Evolutionary conservation across 1,140 invertebrate genomes (phyloP).

Genomic region (Lysiphlebus fabarum): DNA sequence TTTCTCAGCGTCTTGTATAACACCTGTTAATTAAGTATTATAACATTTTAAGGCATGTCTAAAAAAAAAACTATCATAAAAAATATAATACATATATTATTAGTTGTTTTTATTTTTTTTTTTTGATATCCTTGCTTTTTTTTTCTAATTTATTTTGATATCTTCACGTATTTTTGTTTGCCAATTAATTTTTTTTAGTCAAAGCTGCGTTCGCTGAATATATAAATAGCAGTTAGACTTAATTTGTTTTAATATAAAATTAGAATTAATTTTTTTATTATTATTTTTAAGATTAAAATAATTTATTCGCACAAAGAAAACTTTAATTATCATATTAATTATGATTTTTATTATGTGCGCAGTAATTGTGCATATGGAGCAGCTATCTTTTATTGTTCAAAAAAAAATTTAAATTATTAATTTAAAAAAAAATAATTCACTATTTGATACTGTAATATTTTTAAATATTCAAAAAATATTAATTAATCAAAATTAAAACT

Average conservation of each 20-base stretch:
- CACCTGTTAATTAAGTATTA: slow-evolving; percentile 57
- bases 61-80: slow-evolving; percentile 39
- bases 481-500: slow-evolving; percentile 28
- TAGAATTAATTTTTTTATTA: slow-evolving; percentile 29
- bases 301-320: slow-evolving; percentile 22
- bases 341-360: slow-evolving; percentile 43
- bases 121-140: slow-evolving; percentile 40
- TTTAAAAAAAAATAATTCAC: too few species aligned
- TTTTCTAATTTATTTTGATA: slow-evolving; percentile 7
- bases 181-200: slow-evolving; percentile 49
- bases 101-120: slow-evolving; percentile 37
- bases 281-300: slow-evolving; percentile 23
- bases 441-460: background rate
- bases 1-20: slow-evolving; percentile 56
- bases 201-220: slow-evolving; percentile 52
- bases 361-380: slow-evolving; percentile 52
- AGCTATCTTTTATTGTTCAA: slow-evolving; percentile 40
- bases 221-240: too few species aligned
- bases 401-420: slow-evolving; percentile 5
- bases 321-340: slow-evolving; percentile 52
- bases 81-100: slow-evolving; percentile 37
- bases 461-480: slow-evolving; percentile 16
- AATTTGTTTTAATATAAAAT: too few species aligned
- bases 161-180: slow-evolving; percentile 24
- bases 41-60: slow-evolving; percentile 50